Evolutionary conservation across 2,113 vertebrate genomes (phyloP).

Genomic region (Neogobius melanostomus): DNA sequence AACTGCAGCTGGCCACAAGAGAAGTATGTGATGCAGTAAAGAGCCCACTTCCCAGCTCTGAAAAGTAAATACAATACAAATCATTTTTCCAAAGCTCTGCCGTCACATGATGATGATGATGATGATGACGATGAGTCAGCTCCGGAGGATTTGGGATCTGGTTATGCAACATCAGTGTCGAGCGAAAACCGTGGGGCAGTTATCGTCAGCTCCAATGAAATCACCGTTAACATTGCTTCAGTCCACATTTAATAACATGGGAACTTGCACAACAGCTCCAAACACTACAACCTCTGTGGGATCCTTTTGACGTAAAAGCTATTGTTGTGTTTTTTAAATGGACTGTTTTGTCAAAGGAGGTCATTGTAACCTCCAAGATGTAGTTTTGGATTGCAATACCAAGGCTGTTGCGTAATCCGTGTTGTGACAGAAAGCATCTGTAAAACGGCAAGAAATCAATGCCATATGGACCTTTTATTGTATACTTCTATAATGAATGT

Average conservation of each 20-base stretch:
- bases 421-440: not conserved
- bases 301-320: slow-evolving; percentile 9
- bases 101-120: not conserved
- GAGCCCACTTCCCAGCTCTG: not conserved
- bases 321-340: slow-evolving; percentile 21
- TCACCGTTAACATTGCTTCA: slow-evolving; percentile 43
- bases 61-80: slow-evolving; percentile 6
- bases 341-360: not conserved
- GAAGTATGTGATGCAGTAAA: no score
- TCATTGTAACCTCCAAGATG: not conserved
- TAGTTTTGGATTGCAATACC: not conserved
- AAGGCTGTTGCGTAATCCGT: not conserved
- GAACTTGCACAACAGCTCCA: slow-evolving; percentile 27
- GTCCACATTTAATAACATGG: slow-evolving; percentile 9
- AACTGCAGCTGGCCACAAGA: no score
- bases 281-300: slow-evolving; percentile 16
- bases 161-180: slow-evolving; percentile 21
- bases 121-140: not conserved
- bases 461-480: not conserved
- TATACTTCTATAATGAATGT: no score
- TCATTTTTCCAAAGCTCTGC: not conserved
- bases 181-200: slow-evolving; percentile 46
- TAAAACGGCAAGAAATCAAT: not conserved
- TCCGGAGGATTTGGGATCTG: slow-evolving; percentile 3
- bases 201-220: slow-evolving; percentile 39